Base-by-base conservation (phyloP, 2,888 invertebrate genomes). In the Minunthozetes semirufus region DNA sequence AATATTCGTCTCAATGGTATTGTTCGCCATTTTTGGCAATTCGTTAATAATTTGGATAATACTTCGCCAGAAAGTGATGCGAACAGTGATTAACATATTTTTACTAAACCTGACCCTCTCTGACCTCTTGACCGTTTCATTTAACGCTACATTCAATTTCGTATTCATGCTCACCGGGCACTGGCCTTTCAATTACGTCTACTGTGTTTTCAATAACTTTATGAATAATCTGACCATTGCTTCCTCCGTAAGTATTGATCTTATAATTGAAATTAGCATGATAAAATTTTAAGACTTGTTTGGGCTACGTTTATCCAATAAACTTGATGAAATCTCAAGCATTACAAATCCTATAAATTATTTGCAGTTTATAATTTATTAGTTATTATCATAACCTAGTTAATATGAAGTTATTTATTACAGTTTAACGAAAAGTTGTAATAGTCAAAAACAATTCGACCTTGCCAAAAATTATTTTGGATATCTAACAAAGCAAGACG, bases 161-260 rank as follows among this genome's bases (percentile, higher is more conserved):
- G 73, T 79, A 4, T 79, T 78, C 56, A 78, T 79, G 78, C 59
- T 79, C n/a, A 77, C 78, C 50, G 77, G 78, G 29, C 77, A 79
- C 61, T 79, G 79, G 79, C 78, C 79, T 0, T 79, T 79, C 61
- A 79, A 78, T 4, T 46, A 42, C 0, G 63, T 74, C 1, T 79
- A 77, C 53, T 79, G 79, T 71, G 73, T 77, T n/a, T 74, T 79
- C 72, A 79, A 76, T 48, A 78, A 78, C 61, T 79, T 79, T 38
- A 56, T 79, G 27, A 77, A 77, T 8, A 76, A 61, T 50, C 48
- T 79, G n/a, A 77, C 79, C 6, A 77, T 79, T 6, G 75, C 79
- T 0, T 76, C 77, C 2, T 79, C 79, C n/a, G 78, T 79, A 29
- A 78, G 77, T 19, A 17, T 22, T 56, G 9, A 19, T 13, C 17